Base-by-base conservation (phyloP, 2,888 invertebrate genomes). In the Seira sanloemensis region DNA sequence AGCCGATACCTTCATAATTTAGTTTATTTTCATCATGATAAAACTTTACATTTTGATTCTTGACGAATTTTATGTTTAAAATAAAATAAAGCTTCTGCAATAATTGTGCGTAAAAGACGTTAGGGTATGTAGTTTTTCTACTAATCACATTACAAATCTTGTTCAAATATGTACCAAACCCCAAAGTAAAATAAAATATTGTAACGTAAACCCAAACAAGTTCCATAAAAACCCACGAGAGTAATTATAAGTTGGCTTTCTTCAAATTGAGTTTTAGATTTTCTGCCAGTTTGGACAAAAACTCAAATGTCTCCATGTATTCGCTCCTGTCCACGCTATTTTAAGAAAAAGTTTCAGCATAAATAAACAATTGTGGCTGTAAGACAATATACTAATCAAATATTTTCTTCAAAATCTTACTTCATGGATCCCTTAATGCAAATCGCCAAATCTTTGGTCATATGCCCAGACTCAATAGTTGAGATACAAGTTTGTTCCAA, bases 291-390 rank as follows among this genome's bases (percentile, higher is more conserved):
- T 98, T 98, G 91, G 98, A 94, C 93, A 99, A 94, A 91, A 99
- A 99, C 90, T 97, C 98, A 91, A 99, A 98, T 0, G 99, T 99
- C 92, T 98, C 98, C 91, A 97, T 93, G 91, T 99, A 99, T 92
- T 99, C 99, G 21, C 93, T 91, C 87, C 97, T 90, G n/a, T 91
- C 91, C 2, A 94, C 93, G 87, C 93, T 93, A n/a, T n/a, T n/a
- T n/a, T n/a, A n/a, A n/a, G n/a, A n/a, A n/a, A n/a, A n/a, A n/a
- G n/a, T n/a, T n/a, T n/a, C n/a, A n/a, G n/a, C n/a, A n/a, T n/a
- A n/a, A n/a, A n/a, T n/a, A n/a, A n/a, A n/a, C n/a, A n/a, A n/a
- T n/a, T n/a, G n/a, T n/a, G n/a, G n/a, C n/a, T n/a, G n/a, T n/a
- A n/a, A n/a, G n/a, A n/a, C n/a, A n/a, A n/a, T n/a, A n/a, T n/a